phyloP scores from a whole-genome alignment of 2,113 vertebrate species.

The Chlorodrepanis virens region DNA sequence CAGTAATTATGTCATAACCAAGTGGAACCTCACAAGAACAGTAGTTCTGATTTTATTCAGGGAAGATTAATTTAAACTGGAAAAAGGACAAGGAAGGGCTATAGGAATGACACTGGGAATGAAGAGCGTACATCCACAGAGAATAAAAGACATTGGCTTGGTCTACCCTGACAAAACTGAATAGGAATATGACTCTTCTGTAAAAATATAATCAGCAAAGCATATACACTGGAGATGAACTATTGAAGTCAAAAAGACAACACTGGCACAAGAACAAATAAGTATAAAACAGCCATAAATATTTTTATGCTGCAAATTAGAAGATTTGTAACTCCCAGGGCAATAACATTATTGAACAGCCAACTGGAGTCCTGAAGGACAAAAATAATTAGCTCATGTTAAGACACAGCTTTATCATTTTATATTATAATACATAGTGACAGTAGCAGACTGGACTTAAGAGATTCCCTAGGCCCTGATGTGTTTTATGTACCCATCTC shows the following conservation, averaged over 20 bases:
- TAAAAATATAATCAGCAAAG: conserved; percentile 4
- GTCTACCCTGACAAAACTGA: background rate
- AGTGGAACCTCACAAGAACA: background rate
- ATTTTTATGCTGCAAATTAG: conserved; percentile 50
- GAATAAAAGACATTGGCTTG: background rate
- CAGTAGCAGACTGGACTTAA: background rate
- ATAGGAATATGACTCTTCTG: background rate
- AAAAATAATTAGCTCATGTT: conserved; percentile 62
- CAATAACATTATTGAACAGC: conserved; percentile 49
- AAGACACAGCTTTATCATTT: conserved; percentile 56
- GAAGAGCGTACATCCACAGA: background rate
- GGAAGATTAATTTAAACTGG: background rate
- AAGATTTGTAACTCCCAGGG: conserved; percentile 57
- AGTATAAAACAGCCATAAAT: conserved; percentile 38
- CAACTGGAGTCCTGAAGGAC: conserved; percentile 57
- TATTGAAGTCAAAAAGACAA: conserved; percentile 47
- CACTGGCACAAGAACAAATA: conserved; percentile 42
- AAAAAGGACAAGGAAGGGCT: background rate
- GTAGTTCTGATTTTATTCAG: background rate
- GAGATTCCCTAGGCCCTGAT: background rate
- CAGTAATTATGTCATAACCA: background rate
- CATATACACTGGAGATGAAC: conserved; percentile 22
- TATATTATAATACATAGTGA: conserved; percentile 44
- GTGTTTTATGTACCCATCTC: background rate
- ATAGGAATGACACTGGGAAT: background rate